A percentile compares a stretch with the other conserved stretches of the same genome.
Evolutionary conservation across 2,113 vertebrate species (phyloP).

Genomic region (Bambusicola thoracicus): DNA sequence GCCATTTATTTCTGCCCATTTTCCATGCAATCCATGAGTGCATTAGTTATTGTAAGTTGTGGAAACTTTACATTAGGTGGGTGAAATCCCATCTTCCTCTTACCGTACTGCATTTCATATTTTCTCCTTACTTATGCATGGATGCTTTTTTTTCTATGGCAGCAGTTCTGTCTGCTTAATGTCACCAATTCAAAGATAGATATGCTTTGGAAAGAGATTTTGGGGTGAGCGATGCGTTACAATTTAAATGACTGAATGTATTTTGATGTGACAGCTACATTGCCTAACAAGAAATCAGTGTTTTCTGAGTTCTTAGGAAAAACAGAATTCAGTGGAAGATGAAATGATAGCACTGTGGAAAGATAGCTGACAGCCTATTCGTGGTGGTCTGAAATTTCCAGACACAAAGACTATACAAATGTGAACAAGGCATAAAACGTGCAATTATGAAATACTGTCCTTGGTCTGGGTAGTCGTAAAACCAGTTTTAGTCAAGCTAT

Average conservation of each 20-base stretch:
- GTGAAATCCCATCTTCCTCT: slow-evolving; percentile 40
- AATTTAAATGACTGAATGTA: not conserved
- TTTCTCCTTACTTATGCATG: slow-evolving; percentile 43
- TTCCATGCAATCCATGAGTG: not conserved
- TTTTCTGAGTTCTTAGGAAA: slow-evolving; percentile 10
- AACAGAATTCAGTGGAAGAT: not conserved
- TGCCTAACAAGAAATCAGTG: not conserved
- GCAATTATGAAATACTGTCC: not conserved
- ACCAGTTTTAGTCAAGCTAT: not conserved
- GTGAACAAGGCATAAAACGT: not conserved
- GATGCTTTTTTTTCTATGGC: slow-evolving; percentile 19
- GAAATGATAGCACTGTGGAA: not conserved
- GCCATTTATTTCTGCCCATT: slow-evolving; percentile 40
- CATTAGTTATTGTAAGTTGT: not conserved
- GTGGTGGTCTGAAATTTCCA: not conserved
- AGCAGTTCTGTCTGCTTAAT: slow-evolving; percentile 4
- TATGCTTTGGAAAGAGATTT: not conserved
- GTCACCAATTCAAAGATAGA: slow-evolving; percentile 17
- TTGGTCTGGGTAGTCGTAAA: not conserved
- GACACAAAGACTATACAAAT: slow-evolving; percentile 19
- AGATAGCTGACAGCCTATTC: not conserved
- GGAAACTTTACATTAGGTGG: slow-evolving; percentile 6
- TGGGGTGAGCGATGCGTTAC: slow-evolving; percentile 18
- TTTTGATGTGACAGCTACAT: slow-evolving; percentile 24
- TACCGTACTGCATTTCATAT: not conserved